Conservation (phyloP, 1,140 invertebrate species). For the Trissolcus basalis region DNA sequence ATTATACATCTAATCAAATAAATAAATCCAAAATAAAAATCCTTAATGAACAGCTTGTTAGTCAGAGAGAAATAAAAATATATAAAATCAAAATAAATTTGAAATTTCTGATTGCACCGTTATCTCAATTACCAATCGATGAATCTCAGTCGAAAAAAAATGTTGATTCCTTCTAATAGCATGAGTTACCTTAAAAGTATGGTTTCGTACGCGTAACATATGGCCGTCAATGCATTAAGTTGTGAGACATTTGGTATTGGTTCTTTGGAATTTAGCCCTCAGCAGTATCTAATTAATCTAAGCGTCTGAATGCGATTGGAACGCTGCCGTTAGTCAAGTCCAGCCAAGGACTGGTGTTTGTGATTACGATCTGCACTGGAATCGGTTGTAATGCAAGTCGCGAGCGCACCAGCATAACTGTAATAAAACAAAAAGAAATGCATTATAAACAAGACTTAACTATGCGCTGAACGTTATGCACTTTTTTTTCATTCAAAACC, state of each 20-base stretch:
- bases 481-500: slow-evolving; percentile 15
- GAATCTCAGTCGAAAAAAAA: too few species aligned
- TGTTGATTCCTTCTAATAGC: too few species aligned
- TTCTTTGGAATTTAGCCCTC: slow-evolving; percentile 43
- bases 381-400: slow-evolving; percentile 36
- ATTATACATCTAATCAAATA: too few species aligned
- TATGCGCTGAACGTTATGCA: slow-evolving; percentile 16
- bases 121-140: too few species aligned
- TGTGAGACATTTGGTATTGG: slow-evolving; percentile 15
- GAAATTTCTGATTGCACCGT: too few species aligned
- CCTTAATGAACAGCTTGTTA: too few species aligned
- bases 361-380: slow-evolving; percentile 55
- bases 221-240: too few species aligned
- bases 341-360: slow-evolving; percentile 39
- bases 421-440: slow-evolving; percentile 42
- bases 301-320: slow-evolving; percentile 58
- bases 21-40: too few species aligned
- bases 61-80: too few species aligned
- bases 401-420: slow-evolving; percentile 9
- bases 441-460: slow-evolving; percentile 25
- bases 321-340: slow-evolving; percentile 41
- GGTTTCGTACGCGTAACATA: too few species aligned
- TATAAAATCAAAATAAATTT: too few species aligned
- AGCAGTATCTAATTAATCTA: slow-evolving; percentile 59
- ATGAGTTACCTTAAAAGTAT: too few species aligned